Evolutionary conservation across 2,888 invertebrate species (phyloP), one percentile per base, ranked within the genome.

Genomic region (Eurytoma adleriae): DNA sequence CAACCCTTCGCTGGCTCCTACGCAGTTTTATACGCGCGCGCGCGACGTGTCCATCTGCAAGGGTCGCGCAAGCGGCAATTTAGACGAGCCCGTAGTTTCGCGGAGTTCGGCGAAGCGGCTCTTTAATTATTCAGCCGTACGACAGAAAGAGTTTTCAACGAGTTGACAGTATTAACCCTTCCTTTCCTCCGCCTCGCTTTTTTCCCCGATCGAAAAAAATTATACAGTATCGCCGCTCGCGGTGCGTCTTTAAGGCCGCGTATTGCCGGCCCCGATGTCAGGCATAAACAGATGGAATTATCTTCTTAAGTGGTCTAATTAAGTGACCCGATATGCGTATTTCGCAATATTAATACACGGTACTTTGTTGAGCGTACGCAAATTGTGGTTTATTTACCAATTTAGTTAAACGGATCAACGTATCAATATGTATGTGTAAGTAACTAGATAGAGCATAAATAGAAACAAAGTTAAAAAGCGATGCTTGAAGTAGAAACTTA

Each of bases 51-150:
- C 62, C 62, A 62, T 52, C 68, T 48, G 24, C 48, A 20, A n/a
- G 57, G 27, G 52, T 18, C 52, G 50, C 61, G 64, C 24, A 59
- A 57, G 50, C 59, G 67, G 30, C 66, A 59, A 74, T 67, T 74
- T 59, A 56, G 40, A 54, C 48, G 57, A 54, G 59, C 16, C 48
- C 40, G 14, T 73, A 64, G 30, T 73, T 73, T 73, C 61, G 52
- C 59, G 14, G 20, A 57, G 24, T 50, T 69, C 18, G 69, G 16
- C 24, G 61, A 13, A 71, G 27, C 48, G 7, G 16, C 18, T 54
- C 4, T 24, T 30, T 27, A 24, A 69, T 69, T 69, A 69, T 56
- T 56, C 68, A 56, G n/a, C 18, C 10, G 7, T 16, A 50, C 67
- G 20, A 13, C 16, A 13, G 18, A 18, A 56, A 40, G 40, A 40